Evolutionary conservation across 2,113 vertebrate genomes (phyloP).

Genomic region (Triplophysa dalaica): DNA sequence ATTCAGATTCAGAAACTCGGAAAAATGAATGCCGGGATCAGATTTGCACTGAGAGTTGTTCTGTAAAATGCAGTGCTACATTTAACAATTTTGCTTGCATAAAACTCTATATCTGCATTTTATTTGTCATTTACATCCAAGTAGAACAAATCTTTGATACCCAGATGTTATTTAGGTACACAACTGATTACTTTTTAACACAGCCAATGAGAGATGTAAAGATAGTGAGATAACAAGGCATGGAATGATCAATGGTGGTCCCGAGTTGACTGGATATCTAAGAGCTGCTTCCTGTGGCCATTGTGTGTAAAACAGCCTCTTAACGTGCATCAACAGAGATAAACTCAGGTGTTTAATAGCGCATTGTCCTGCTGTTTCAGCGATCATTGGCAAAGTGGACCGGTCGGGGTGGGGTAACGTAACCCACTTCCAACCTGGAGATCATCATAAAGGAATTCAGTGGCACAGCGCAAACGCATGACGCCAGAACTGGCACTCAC

Average conservation of each 20-base stretch:
- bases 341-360: slow-evolving; percentile 46
- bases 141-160: not conserved
- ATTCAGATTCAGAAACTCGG: slow-evolving; percentile 21
- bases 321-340: slow-evolving; percentile 32
- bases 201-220: not conserved
- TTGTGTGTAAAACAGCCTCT: slow-evolving; percentile 49
- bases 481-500: not conserved
- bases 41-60: not conserved
- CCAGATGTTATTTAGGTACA: not conserved
- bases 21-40: not conserved
- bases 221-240: not conserved
- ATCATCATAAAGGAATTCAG: slow-evolving; percentile 17
- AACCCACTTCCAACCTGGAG: not conserved
- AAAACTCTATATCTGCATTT: no score
- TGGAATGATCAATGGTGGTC: slow-evolving; percentile 26
- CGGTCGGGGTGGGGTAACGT: not conserved
- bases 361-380: slow-evolving; percentile 25
- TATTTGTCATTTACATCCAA: no score
- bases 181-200: not conserved
- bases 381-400: not conserved
- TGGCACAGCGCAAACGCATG: not conserved
- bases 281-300: slow-evolving; percentile 22
- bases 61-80: not conserved
- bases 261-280: slow-evolving; percentile 28
- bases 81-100: not conserved